Percentiles rank a stretch among this genome's conserved stretches.
Evolutionary conservation across 2,113 vertebrate genomes (phyloP).

Genomic region (Saccopteryx leptura): DNA sequence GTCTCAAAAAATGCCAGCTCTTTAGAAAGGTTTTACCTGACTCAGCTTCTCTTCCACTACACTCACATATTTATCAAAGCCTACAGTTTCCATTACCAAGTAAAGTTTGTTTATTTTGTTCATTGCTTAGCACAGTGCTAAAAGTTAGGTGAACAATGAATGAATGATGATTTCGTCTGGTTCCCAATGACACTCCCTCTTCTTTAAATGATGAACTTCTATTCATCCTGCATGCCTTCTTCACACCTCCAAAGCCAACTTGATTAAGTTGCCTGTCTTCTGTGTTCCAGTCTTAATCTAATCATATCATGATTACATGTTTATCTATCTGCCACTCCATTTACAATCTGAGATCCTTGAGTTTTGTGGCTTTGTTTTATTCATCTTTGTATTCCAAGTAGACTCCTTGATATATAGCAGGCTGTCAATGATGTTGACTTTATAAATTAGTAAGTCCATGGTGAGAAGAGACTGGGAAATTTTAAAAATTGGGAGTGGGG

Average conservation of each 20-base stretch:
- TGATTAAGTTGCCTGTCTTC: background rate
- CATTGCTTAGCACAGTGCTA: background rate
- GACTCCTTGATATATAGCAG: background rate
- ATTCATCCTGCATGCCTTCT: background rate
- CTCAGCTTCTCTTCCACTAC: background rate
- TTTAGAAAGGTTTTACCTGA: background rate
- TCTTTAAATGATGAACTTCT: background rate
- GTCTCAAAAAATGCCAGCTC: background rate
- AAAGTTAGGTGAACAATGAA: background rate
- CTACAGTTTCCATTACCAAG: background rate
- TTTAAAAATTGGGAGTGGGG: background rate
- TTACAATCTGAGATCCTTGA: background rate
- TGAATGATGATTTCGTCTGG: background rate
- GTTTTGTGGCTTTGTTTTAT: background rate
- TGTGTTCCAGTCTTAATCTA: background rate
- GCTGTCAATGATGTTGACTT: background rate
- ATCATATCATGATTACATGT: accelerated
- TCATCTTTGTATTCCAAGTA: background rate
- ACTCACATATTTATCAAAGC: background rate
- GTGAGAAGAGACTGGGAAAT: background rate
- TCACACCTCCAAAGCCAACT: too few species aligned
- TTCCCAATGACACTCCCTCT: background rate
- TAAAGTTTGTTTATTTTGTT: background rate
- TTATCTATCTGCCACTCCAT: background rate
- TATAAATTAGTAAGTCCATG: background rate